phyloP scores from a whole-genome alignment of 2,888 invertebrate species.

The Tethea ocularis region DNA sequence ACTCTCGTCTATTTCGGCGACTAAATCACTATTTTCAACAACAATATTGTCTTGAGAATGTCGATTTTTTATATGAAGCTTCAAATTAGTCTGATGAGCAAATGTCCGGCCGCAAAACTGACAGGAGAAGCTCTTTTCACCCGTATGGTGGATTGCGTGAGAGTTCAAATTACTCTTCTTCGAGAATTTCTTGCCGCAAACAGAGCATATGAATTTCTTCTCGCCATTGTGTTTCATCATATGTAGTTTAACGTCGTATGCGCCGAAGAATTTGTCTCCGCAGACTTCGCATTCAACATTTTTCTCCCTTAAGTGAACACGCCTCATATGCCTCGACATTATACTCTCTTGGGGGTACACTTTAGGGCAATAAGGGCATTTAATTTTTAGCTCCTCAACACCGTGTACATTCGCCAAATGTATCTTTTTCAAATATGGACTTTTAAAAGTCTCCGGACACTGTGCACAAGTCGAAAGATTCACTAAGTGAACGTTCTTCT shows the following conservation, averaged over 20 bases:
- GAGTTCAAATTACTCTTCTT: slow-evolving; percentile 85
- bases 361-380: slow-evolving; percentile 76
- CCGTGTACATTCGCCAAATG: slow-evolving; percentile 74
- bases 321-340: slow-evolving; percentile 84
- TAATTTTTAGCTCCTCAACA: slow-evolving; percentile 73
- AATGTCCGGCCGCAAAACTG: slow-evolving; percentile 82
- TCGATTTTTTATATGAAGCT: slow-evolving; percentile 56
- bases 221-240: slow-evolving; percentile 82
- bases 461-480: slow-evolving; percentile 69
- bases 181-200: slow-evolving; percentile 84
- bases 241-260: slow-evolving; percentile 76
- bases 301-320: slow-evolving; percentile 80
- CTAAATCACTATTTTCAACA: slow-evolving; percentile 22
- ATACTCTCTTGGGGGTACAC: slow-evolving; percentile 81
- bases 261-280: slow-evolving; percentile 72
- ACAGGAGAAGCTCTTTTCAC: slow-evolving; percentile 78
- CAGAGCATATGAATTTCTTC: slow-evolving; percentile 81
- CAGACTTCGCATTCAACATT: slow-evolving; percentile 76
- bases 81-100: slow-evolving; percentile 65
- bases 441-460: slow-evolving; percentile 74
- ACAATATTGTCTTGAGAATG: slow-evolving; percentile 44
- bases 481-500: slow-evolving; percentile 70
- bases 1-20: slow-evolving; percentile 46
- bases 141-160: slow-evolving; percentile 83
- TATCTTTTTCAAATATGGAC: slow-evolving; percentile 71